Base-by-base conservation (phyloP, 2,888 invertebrate genomes). In the Plebejus melissa region DNA sequence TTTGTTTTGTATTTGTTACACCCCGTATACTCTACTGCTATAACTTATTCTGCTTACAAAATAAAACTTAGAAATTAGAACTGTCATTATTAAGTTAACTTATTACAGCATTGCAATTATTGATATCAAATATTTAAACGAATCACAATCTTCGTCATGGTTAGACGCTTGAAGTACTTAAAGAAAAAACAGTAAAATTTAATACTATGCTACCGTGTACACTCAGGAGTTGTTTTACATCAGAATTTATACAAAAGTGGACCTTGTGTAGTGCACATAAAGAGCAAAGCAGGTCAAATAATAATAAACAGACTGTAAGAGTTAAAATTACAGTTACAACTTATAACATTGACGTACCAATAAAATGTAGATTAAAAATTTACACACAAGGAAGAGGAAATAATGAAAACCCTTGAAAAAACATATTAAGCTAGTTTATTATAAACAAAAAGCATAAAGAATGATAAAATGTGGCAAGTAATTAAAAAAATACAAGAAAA, bases 341-440 rank as follows among this genome's bases (percentile, higher is more conserved):
- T 32, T 65, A 65, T 13, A 65, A 65, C 65, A 65, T 32, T 32
- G 65, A 65, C 65, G 65, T 65, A 65, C 16, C 16, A 65, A 65
- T 65, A 65, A 65, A 65, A 65, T 65, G 32, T 36, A 65, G 65
- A 65, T 65, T 65, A 65, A 16, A 32, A 65, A 65, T 13, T 3
- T 36, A 32, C 13, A 65, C 13, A 65, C 2, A 65, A 65, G 65
- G 65, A 36, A 65, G 32, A 4, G 65, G 65, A 65, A 65, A 65
- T 36, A 13, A 32, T 65, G 0, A 16, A 22, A 65, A 16, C 65
- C 11, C 65, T 65, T 65, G 32, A 65, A 65, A 65, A 32, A 65
- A 13, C 4, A 65, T 65, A 32, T 28, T 32, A 28, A 32, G 28
- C 65, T 65, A 65, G 65, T 65, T 65, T 65, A 65, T 32, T 36